Base-by-base conservation (phyloP, 2,113 vertebrate genomes). In the Tyto alba region DNA sequence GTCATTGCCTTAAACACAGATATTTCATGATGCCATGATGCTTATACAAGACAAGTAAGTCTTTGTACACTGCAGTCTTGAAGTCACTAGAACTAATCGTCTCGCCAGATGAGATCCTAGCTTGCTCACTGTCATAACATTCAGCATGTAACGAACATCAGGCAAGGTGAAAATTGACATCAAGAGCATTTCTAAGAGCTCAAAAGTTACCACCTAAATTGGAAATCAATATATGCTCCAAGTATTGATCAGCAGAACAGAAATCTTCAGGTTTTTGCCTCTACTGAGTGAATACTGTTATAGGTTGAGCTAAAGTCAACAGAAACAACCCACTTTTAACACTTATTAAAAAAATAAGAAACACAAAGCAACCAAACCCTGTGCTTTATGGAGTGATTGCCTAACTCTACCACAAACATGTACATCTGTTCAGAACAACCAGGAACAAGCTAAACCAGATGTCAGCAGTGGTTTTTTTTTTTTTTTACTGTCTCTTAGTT, bases 1-100 rank as follows among this genome's bases (percentile, higher is more conserved):
- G 95, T 96, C 95, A 93, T 85, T 96, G 97, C 93, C 84, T 95
- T 96, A 78, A 97, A 92, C 67, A 62, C 79, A 67, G 87, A 84
- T 79, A 96, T 96, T 97, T 95, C 47, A 96, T 81, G 93, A 80
- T 95, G 84, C 68, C 78, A 32, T 66, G 81, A 90, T 52, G 91
- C 97, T 97, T 74, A 90, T 43, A 89, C 48, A 50, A 85, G 93
- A 78, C 36, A 85, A 97, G 95, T 89, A 96, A 97, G 96, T 95
- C 97, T 97, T 76, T 9, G 79, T 69, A 23, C 34, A 0, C 8
- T 36, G 82, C 75, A 25, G 13, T 72, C 87, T 8, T 32, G 48
- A 41, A 92, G 85, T 50, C 83, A 87, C 83, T 73, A 68, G 88
- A 94, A 90, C 87, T 76, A 87, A 92, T 92, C 19, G 14, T 57